These are phyloP conservation scores for Hydropotes inermis DNA, from an alignment of 2,113 vertebrate genomes.

Conservation along the genomic window DNA sequence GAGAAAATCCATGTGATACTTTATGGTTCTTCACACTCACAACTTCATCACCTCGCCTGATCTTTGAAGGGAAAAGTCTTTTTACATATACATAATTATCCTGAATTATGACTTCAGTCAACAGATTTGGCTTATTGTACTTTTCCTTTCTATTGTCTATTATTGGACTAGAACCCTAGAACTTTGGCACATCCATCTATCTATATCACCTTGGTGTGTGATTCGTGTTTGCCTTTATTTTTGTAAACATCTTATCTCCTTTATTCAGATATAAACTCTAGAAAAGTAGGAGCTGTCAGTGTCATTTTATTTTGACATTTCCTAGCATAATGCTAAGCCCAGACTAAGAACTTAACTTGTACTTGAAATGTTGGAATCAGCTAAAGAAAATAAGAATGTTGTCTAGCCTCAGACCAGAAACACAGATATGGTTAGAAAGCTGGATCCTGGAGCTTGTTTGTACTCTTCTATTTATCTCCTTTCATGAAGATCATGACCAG, in stretches of 20 bases:
- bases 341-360: not conserved
- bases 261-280: not conserved
- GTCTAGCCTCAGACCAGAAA: not conserved
- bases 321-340: not conserved
- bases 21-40: not conserved
- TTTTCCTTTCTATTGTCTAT: not conserved
- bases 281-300: not conserved
- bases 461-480: not conserved
- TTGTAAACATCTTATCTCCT: not conserved
- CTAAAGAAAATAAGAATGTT: not conserved
- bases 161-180: not conserved
- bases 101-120: not conserved
- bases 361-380: not conserved
- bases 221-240: conserved; percentile 3
- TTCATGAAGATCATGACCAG: not conserved
- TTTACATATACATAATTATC: not conserved
- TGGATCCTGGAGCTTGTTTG: not conserved
- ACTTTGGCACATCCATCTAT: not conserved
- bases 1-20: not conserved
- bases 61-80: not conserved
- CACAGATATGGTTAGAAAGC: not conserved
- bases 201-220: not conserved
- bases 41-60: not conserved
- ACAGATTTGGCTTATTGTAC: not conserved
- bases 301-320: not conserved